Evolutionary conservation across 2,888 invertebrate genomes (phyloP).

Genomic region (Drosophila atripex): DNA sequence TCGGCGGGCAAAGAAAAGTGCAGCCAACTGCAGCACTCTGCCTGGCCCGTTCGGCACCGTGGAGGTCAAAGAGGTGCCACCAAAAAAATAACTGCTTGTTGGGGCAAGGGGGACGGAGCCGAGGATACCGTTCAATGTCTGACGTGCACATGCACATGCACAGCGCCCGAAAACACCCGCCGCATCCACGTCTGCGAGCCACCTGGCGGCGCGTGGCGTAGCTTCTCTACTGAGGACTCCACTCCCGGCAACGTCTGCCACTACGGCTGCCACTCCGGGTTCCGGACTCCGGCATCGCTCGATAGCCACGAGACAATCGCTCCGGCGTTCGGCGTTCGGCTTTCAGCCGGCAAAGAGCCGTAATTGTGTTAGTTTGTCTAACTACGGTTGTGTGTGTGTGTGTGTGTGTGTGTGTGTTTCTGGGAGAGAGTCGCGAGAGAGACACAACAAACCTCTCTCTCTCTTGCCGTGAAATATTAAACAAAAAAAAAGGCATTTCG

Average conservation of each 20-base stretch:
- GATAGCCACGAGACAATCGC: constrained; percentile 20
- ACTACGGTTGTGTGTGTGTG: constrained; percentile 24
- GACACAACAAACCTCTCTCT: not conserved
- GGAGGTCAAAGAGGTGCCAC: constrained; percentile 25
- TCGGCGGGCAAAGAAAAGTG: constrained; percentile 34
- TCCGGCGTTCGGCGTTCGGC: constrained; percentile 7
- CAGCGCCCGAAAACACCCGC: constrained; percentile 48
- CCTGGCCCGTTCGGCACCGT: constrained; percentile 41
- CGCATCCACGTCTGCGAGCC: constrained; percentile 70
- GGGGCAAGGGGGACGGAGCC: not conserved
- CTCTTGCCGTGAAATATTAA: constrained; percentile 7
- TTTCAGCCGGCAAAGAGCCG: constrained; percentile 20
- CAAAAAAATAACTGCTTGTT: not conserved
- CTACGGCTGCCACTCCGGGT: constrained; percentile 6
- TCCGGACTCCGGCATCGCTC: constrained; percentile 10
- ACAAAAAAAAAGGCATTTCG: constrained; percentile 3
- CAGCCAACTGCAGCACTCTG: constrained; percentile 44
- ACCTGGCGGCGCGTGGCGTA: constrained; percentile 82
- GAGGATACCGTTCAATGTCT: constrained; percentile 30
- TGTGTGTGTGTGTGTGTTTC: constrained; percentile 21
- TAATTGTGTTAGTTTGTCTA: constrained; percentile 27
- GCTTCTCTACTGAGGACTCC: constrained; percentile 77
- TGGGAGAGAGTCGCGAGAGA: constrained; percentile 7
- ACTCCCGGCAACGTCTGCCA: constrained; percentile 14
- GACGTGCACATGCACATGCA: constrained; percentile 51